Base-by-base conservation (phyloP, 2,888 invertebrate species). In the Drosophila falleni region DNA sequence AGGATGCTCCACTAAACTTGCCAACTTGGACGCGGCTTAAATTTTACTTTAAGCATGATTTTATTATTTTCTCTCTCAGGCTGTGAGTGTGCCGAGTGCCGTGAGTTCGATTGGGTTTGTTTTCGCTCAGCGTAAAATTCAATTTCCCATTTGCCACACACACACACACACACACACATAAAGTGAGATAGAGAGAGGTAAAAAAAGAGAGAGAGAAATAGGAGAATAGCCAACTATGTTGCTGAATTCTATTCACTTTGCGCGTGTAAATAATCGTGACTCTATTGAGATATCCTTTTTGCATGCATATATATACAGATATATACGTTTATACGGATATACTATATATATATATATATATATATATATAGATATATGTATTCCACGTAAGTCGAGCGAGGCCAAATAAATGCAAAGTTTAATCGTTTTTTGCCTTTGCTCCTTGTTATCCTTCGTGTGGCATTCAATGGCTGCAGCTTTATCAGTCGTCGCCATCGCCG, bases 331-430 rank as follows among this genome's bases (percentile, higher is more conserved):
- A 49, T 19, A 49, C 10, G 11, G 23, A 41, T 26, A 29, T 39
- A 13, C n/a, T n/a, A n/a, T n/a, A n/a, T n/a, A n/a, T 11, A 16
- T 39, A 15, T n/a, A n/a, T 16, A 10, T 16, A 31, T 39, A 13
- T 37, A 23, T 31, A 13, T 44, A 23, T 29, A 16, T 10, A 33
- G n/a, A n/a, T 56, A n/a, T 33, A 42, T 19, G 42, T 42, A 55
- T 55, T 65, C 54, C 23, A 23, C 1, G 51, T 59, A 65, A 60
- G 66, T 58, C 71, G 39, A 49, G 65, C n/a, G 49, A 66, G 53
- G 47, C 58, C 65, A 78, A 78, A 77, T 69, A 77, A 77, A 87
- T 90, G 87, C 88, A 90, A 87, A 90, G 89, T 85, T 91, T 91
- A 91, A 91, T 91, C 91, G 91, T 80, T 91, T 89, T 76, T 53